Conservation (phyloP, 2,797 vertebrate genomes). For the Melanotaenia nigrans region DNA sequence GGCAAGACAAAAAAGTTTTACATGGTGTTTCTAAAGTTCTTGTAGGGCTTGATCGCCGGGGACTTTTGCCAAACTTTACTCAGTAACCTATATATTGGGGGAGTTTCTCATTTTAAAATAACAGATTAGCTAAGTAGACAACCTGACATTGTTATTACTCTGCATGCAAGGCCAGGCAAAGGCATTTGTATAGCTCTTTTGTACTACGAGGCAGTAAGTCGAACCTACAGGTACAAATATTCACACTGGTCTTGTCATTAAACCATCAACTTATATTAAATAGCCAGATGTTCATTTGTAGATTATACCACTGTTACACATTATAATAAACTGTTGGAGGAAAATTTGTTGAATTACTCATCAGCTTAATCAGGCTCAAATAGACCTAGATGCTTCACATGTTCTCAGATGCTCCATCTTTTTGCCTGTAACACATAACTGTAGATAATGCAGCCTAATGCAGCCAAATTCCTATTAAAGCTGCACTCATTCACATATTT, state of each 20-base stretch:
- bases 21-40: conserved; percentile 1
- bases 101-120: neutral
- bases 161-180: neutral
- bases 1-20: neutral
- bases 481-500: too few relatives aligned
- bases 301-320: too few relatives aligned
- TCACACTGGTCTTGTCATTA: neutral
- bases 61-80: neutral
- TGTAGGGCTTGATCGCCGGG: neutral
- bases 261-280: neutral
- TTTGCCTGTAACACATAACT: too few relatives aligned
- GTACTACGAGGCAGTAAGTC: neutral
- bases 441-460: too few relatives aligned
- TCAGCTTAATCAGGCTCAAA: too few relatives aligned
- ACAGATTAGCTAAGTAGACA: neutral
- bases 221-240: neutral
- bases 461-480: too few relatives aligned
- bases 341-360: too few relatives aligned
- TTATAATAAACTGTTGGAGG: too few relatives aligned
- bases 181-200: neutral
- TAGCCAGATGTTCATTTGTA: neutral
- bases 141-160: neutral
- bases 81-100: conserved; percentile 1
- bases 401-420: too few relatives aligned
- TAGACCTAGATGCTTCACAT: too few relatives aligned